Percentiles rank a stretch among this genome's conserved stretches.
These are phyloP conservation scores for Cerceris rybyensis DNA, from an alignment of 2,888 invertebrate genomes.

Conservation along the genomic window DNA sequence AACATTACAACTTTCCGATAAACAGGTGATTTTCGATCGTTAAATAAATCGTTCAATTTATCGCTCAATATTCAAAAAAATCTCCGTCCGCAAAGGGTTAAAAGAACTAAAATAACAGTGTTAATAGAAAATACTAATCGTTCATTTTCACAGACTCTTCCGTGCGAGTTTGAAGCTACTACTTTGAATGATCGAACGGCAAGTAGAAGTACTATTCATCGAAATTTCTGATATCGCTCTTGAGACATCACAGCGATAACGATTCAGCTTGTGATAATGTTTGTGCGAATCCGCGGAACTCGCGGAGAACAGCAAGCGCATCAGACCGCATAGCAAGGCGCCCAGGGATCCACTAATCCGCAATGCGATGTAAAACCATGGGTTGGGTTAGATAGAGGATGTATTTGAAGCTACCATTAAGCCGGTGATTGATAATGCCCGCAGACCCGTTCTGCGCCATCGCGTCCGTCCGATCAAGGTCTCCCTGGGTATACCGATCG, in stretches of 20 bases:
- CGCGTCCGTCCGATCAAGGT: conserved; percentile 71
- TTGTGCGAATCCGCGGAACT: conserved; percentile 25
- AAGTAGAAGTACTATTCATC: neutral
- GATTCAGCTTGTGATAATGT: conserved; percentile 37
- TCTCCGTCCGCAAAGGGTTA: no score
- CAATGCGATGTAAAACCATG: conserved; percentile 52
- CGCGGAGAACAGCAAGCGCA: conserved; percentile 10
- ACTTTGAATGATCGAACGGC: no score
- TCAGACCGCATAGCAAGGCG: conserved; percentile 25
- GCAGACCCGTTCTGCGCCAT: conserved; percentile 74
- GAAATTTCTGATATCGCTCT: neutral
- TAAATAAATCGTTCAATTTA: no score
- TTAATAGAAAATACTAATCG: no score
- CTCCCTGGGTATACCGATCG: conserved; percentile 64
- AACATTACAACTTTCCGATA: no score
- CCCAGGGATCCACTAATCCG: conserved; percentile 40
- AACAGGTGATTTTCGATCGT: no score
- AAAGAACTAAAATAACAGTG: no score
- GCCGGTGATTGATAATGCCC: conserved; percentile 76
- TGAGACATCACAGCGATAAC: conserved; percentile 16
- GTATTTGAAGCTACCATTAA: conserved; percentile 75
- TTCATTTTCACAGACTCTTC: no score
- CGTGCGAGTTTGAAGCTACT: no score
- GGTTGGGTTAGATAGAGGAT: conserved; percentile 69
- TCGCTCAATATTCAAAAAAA: no score